Evolutionary conservation across 2,113 vertebrate genomes (phyloP).

Genomic region (Pygathrix nemaeus): DNA sequence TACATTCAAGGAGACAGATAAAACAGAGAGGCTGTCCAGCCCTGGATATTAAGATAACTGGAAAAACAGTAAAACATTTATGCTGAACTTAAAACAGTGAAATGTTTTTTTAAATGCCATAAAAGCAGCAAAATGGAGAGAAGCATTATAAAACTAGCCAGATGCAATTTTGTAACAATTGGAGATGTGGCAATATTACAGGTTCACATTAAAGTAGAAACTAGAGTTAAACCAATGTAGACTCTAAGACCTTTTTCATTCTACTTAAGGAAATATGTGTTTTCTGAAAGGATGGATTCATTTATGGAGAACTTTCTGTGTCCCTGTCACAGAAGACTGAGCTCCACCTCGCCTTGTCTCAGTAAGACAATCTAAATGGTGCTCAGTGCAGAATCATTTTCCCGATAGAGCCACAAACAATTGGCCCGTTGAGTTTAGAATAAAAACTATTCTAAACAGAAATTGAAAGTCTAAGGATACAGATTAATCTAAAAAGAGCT

Average conservation of each 20-base stretch:
- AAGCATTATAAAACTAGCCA: not conserved
- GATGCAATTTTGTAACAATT: not conserved
- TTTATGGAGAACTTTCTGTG: not conserved
- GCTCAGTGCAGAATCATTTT: not conserved
- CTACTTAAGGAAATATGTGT: not conserved
- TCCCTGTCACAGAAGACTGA: not conserved
- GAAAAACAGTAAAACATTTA: not conserved
- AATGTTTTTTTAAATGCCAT: not conserved
- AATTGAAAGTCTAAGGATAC: not conserved
- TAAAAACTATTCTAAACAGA: constrained; percentile 26
- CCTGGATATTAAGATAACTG: not conserved
- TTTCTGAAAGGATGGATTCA: not conserved
- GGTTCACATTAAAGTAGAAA: constrained; percentile 6
- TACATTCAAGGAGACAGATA: constrained; percentile 9
- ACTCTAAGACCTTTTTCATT: not conserved
- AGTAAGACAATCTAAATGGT: not conserved
- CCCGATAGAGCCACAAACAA: not conserved
- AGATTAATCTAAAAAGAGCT: not conserved
- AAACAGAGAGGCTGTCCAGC: constrained; percentile 2
- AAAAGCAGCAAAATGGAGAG: not conserved
- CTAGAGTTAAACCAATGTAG: not conserved
- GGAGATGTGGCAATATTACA: not conserved
- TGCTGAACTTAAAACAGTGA: not conserved
- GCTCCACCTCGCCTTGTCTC: not conserved
- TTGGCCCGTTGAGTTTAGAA: not conserved